Percentiles rank a stretch among this genome's conserved stretches.
Conservation (phyloP, 2,797 vertebrate genomes). For the Myotis findleyi region DNA sequence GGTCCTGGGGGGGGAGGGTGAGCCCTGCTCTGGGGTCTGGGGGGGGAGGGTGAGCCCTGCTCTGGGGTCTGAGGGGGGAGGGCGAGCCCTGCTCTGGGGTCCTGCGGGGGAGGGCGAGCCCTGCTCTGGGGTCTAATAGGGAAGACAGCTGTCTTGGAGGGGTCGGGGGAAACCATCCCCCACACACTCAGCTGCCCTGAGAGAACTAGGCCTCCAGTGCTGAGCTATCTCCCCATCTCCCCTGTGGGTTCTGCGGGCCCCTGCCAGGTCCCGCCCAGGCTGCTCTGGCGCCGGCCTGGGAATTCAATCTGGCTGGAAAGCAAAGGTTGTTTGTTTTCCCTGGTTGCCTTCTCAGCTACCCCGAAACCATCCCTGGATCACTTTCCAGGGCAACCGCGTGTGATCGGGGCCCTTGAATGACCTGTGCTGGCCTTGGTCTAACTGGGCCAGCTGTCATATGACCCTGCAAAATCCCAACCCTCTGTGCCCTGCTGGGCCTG, state of each 20-base stretch:
- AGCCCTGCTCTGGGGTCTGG: neutral
- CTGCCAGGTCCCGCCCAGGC: neutral
- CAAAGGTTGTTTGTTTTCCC: slow-evolving; percentile 66
- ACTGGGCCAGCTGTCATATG: neutral
- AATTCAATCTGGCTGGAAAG: neutral
- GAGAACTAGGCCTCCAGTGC: neutral
- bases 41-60: no score
- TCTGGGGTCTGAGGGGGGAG: no score
- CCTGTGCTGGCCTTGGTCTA: neutral
- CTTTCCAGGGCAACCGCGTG: neutral
- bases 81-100: no score
- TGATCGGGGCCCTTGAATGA: neutral
- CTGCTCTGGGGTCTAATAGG: no score
- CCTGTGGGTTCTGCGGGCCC: accelerated
- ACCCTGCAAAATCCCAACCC: neutral
- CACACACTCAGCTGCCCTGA: no score
- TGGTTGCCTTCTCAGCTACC: neutral
- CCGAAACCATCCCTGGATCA: neutral
- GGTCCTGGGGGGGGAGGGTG: neutral
- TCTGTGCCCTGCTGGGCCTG: neutral
- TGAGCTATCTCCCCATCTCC: neutral
- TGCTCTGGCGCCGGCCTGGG: neutral
- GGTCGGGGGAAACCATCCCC: no score
- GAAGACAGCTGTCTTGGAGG: neutral
- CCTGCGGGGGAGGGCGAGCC: no score